Evolutionary conservation across 2,797 vertebrate species (phyloP).

Genomic region (Stomatorhinus walkeri): DNA sequence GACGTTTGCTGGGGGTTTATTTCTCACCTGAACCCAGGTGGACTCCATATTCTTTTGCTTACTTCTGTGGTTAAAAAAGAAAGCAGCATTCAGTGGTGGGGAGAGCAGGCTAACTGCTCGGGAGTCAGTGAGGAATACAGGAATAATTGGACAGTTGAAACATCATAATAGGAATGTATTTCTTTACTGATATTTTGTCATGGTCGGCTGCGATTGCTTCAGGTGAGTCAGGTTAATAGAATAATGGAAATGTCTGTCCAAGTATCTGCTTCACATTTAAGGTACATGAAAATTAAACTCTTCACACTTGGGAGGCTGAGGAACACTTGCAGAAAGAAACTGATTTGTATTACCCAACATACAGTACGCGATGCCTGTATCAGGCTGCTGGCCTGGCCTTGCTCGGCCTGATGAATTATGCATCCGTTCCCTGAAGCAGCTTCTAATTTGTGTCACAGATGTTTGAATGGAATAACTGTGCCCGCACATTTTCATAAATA

Average conservation of each 20-base stretch:
- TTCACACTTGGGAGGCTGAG: background rate
- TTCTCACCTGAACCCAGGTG: too few relatives aligned
- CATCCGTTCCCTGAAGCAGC: background rate
- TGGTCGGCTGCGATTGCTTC: too few relatives aligned
- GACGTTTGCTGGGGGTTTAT: too few relatives aligned
- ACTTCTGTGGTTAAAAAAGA: background rate
- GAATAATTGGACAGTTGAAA: background rate
- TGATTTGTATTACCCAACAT: background rate
- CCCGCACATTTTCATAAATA: background rate
- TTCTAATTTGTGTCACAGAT: background rate
- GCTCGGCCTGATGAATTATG: slow-evolving; percentile 13
- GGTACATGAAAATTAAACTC: background rate
- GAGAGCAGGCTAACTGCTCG: background rate
- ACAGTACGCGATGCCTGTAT: background rate
- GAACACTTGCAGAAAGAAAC: background rate
- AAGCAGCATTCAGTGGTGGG: background rate
- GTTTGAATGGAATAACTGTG: slow-evolving; percentile 1
- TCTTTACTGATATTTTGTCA: background rate
- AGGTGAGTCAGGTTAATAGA: background rate
- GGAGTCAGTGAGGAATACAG: background rate
- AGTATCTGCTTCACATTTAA: background rate
- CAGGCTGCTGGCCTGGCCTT: background rate
- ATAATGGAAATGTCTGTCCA: background rate
- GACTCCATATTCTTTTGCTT: background rate
- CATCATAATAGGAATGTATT: background rate